Evolutionary conservation across 1,140 invertebrate species (phyloP).

Genomic region (Augochlora pura): DNA sequence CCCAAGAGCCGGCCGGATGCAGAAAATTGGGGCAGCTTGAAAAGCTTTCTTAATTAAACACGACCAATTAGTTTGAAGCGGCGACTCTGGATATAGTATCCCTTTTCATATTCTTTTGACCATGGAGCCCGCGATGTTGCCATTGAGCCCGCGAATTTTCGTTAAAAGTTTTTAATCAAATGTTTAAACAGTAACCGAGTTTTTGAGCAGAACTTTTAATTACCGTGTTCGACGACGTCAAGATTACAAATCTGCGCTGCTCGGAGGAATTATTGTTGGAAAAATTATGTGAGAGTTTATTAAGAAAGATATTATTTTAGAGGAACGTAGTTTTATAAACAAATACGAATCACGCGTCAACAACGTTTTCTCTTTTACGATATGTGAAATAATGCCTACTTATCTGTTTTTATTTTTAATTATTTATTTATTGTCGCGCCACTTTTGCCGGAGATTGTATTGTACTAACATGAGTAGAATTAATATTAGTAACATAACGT

Average conservation of each 20-base stretch:
- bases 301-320: not conserved
- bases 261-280: not conserved
- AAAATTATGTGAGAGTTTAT: no score
- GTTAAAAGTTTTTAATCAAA: not conserved
- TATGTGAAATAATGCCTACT: no score
- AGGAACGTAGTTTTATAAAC: constrained; percentile 48
- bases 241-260: not conserved
- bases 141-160: not conserved
- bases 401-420: no score
- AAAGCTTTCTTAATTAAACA: constrained; percentile 36
- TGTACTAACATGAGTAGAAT: no score
- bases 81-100: constrained; percentile 13
- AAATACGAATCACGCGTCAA: not conserved
- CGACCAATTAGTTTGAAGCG: constrained; percentile 16
- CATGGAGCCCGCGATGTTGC: not conserved
- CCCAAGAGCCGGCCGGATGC: not conserved
- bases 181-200: not conserved
- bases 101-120: not conserved
- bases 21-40: constrained; percentile 2
- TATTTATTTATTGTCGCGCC: no score
- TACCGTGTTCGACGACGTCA: not conserved
- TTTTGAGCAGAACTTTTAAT: not conserved
- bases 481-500: no score
- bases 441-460: no score
- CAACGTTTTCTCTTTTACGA: no score